A percentile compares a stretch with the other conserved stretches of the same genome.
These are phyloP conservation scores for Upupa epops DNA, from an alignment of 2,113 vertebrate genomes.

Conservation along the genomic window DNA sequence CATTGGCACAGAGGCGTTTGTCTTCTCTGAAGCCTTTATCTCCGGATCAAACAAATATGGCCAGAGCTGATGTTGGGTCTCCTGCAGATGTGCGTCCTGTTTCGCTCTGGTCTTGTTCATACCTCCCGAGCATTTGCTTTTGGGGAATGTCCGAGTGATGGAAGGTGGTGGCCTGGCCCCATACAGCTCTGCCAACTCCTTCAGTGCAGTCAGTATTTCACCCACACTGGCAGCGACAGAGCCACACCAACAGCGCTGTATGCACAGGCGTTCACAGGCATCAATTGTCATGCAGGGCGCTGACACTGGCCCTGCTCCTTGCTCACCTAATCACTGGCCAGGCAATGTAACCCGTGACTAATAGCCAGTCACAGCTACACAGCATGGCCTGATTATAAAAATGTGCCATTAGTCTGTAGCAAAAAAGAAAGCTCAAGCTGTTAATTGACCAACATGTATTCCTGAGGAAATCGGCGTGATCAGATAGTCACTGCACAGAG, in stretches of 20 bases:
- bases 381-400: background rate
- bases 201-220: slow-evolving; percentile 25
- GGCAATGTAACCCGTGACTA: slow-evolving; percentile 41
- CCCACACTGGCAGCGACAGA: background rate
- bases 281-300: background rate
- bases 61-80: background rate
- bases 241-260: background rate
- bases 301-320: background rate
- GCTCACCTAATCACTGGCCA: background rate
- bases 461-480: background rate
- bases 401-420: background rate
- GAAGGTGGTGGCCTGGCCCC: background rate
- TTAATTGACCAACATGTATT: slow-evolving; percentile 50
- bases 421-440: background rate
- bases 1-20: background rate
- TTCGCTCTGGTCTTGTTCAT: slow-evolving; percentile 5
- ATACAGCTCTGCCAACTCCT: slow-evolving; percentile 21
- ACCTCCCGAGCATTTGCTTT: background rate
- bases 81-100: background rate
- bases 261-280: slow-evolving; percentile 14
- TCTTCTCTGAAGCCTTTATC: background rate
- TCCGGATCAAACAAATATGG: background rate
- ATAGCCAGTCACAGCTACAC: background rate
- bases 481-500: background rate
- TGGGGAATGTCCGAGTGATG: background rate